phyloP scores from a whole-genome alignment of 1,140 invertebrate species.

The Nylanderia fulva region DNA sequence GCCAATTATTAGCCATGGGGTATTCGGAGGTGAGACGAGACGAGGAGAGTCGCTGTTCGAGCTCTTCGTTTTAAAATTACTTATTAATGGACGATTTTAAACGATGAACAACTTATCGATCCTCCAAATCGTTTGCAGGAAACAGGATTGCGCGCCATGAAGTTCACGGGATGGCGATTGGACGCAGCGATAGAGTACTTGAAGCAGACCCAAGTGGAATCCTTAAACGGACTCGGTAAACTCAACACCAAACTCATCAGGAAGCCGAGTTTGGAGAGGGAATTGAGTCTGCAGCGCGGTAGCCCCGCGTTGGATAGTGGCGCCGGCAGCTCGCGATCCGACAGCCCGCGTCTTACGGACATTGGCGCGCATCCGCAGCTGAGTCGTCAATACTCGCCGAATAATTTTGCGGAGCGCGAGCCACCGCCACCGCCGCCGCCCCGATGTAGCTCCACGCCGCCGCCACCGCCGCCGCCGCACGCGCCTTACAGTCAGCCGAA shows the following conservation, averaged over 20 bases:
- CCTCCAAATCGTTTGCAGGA: conserved; percentile 86
- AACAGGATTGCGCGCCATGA: conserved; percentile 89
- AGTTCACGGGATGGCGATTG: conserved; percentile 89
- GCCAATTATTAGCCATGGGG: conserved; percentile 88
- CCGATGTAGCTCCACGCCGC: conserved; percentile 88
- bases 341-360: conserved; percentile 90
- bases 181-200: conserved; percentile 91
- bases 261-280: conserved; percentile 94
- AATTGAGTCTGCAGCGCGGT: conserved; percentile 90
- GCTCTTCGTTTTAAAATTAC: neutral
- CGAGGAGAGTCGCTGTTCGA: neutral
- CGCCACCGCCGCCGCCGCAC: conserved; percentile 91
- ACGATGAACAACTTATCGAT: conserved; percentile 25
- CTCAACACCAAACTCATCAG: conserved; percentile 92
- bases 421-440: conserved; percentile 91
- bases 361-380: conserved; percentile 86
- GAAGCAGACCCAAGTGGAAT: conserved; percentile 88
- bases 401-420: conserved; percentile 86
- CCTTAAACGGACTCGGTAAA: conserved; percentile 87
- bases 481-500: conserved; percentile 84
- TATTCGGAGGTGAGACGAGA: conserved; percentile 89
- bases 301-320: conserved; percentile 95
- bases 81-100: neutral
- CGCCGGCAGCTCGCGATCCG: conserved; percentile 94
- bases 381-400: conserved; percentile 86